phyloP scores from a whole-genome alignment of 2,113 vertebrate genomes.

The Caranx melampygus region DNA sequence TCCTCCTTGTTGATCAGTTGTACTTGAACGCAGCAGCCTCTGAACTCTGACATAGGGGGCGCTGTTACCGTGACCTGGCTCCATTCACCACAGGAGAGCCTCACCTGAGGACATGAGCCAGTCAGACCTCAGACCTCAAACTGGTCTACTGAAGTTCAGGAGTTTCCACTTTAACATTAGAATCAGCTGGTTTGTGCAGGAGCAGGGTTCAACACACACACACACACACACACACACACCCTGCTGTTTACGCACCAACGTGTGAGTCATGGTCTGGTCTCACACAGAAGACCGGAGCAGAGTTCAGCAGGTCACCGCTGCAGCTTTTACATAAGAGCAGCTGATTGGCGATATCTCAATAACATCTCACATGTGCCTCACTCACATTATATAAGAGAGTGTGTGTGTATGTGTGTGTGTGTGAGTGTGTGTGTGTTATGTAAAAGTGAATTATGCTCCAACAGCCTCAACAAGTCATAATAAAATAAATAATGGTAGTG shows the following conservation, averaged over 20 bases:
- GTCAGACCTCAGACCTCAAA: not conserved
- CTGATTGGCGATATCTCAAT: conserved; percentile 4
- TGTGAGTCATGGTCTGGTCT: not conserved
- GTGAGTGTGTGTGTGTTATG: conserved; percentile 8
- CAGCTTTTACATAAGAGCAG: conserved; percentile 8
- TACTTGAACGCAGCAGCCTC: not conserved
- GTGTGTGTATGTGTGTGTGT: not conserved
- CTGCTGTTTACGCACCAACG: not conserved
- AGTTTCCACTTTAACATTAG: too few species aligned
- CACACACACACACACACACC: too few species aligned
- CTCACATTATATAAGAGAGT: conserved; percentile 16
- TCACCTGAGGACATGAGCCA: not conserved
- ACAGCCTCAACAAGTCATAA: not conserved
- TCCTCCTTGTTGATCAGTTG: too few species aligned
- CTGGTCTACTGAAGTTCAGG: too few species aligned
- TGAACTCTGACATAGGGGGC: conserved; percentile 25
- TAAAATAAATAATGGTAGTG: not conserved
- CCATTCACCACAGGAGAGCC: not conserved
- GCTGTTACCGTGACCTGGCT: conserved; percentile 9
- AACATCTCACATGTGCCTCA: conserved; percentile 16
- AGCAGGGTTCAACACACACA: too few species aligned
- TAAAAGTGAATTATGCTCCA: conserved; percentile 4
- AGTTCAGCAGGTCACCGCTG: conserved; percentile 1
- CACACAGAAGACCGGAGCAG: not conserved
- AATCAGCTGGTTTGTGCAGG: too few species aligned